Percentiles rank a stretch among this genome's conserved stretches.
Conservation (phyloP, 2,888 invertebrate species). For the Pachliopta kotzebuea region DNA sequence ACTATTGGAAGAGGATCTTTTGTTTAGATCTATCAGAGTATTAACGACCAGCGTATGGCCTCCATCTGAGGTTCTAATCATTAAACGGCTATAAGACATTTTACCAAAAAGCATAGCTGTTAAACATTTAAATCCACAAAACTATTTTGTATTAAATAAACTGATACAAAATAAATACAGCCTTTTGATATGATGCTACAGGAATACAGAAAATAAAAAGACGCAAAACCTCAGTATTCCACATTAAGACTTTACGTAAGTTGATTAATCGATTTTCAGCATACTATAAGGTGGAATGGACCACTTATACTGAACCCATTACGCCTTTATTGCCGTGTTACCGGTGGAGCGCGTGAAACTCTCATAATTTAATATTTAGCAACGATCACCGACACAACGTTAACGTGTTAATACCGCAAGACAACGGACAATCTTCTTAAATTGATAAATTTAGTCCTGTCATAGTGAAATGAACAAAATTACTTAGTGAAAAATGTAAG, state of each 20-base stretch:
- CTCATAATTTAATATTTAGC: conserved; percentile 68
- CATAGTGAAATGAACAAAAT: conserved; percentile 52
- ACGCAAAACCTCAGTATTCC: too few relatives aligned
- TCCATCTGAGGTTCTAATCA: too few relatives aligned
- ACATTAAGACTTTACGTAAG: not conserved
- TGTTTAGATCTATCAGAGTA: too few relatives aligned
- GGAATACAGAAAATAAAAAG: too few relatives aligned
- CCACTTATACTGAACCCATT: conserved; percentile 16
- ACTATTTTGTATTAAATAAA: too few relatives aligned
- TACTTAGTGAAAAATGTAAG: conserved; percentile 31
- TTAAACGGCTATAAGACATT: too few relatives aligned
- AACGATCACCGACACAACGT: conserved; percentile 51
- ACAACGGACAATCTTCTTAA: conserved; percentile 68
- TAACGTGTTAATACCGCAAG: conserved; percentile 70
- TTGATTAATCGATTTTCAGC: conserved; percentile 3
- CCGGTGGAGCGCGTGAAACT: conserved; percentile 43
- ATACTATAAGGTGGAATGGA: not conserved
- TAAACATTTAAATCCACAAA: too few relatives aligned
- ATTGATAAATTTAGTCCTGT: conserved; percentile 71
- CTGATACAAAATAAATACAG: too few relatives aligned
- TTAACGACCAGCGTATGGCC: too few relatives aligned
- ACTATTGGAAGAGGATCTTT: too few relatives aligned
- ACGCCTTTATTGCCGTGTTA: conserved; percentile 34
- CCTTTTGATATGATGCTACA: too few relatives aligned
- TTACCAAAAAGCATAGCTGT: too few relatives aligned